Conservation (phyloP, 2,797 vertebrate species). For the Mico argentatus region DNA sequence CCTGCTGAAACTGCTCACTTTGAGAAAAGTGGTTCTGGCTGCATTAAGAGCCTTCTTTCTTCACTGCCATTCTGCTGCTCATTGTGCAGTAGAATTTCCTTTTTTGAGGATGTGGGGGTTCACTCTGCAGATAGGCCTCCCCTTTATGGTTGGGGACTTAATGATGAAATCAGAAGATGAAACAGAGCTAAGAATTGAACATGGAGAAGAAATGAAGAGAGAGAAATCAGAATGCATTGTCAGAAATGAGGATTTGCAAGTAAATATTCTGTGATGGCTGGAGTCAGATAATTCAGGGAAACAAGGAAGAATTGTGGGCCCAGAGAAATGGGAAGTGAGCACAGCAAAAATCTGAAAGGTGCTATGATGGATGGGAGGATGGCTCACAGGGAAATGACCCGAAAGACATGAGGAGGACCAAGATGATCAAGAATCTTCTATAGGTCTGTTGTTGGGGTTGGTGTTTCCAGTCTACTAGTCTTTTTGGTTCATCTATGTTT, state of each 20-base stretch:
- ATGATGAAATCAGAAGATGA: neutral
- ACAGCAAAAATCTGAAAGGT: neutral
- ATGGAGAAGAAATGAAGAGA: neutral
- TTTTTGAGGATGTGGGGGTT: neutral
- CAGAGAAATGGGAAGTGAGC: rapidly evolving
- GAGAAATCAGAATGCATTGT: neutral
- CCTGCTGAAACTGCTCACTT: neutral
- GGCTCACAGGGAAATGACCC: neutral
- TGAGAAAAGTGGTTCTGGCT: neutral
- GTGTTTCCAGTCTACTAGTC: neutral
- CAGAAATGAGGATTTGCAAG: neutral
- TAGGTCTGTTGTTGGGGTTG: neutral
- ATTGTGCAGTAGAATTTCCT: neutral
- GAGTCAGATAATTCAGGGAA: neutral
- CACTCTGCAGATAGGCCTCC: neutral
- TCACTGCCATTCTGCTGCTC: neutral
- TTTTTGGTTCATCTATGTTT: neutral
- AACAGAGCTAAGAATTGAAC: neutral
- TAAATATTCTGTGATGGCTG: neutral
- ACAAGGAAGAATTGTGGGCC: neutral
- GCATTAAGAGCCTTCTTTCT: neutral
- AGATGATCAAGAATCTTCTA: neutral
- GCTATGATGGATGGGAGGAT: neutral
- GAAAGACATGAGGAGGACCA: neutral
- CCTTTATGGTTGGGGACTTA: neutral